Evolutionary conservation across 2,797 vertebrate species (phyloP).

Genomic region (Monodelphis domestica): DNA sequence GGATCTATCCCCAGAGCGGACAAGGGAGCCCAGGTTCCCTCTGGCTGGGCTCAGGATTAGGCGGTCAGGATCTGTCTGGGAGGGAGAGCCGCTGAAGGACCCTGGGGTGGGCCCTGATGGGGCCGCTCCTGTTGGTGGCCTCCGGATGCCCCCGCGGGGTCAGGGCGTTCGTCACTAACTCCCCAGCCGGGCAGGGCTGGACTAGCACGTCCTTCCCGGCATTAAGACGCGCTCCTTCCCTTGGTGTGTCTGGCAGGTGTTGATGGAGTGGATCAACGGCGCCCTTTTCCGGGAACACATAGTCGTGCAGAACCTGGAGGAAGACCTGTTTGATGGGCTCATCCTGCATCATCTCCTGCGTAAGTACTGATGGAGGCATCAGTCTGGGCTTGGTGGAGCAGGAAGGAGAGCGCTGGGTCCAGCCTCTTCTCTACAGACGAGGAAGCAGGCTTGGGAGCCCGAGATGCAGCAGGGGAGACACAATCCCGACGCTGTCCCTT

Average conservation of each 20-base stretch:
- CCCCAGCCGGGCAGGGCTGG: neutral
- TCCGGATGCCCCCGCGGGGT: rapidly evolving
- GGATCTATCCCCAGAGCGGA: too few species aligned
- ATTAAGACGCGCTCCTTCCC: neutral
- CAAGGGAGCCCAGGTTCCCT: too few species aligned
- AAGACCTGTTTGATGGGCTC: slow-evolving; percentile 95
- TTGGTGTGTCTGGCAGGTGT: slow-evolving; percentile 79
- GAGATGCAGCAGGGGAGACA: too few species aligned
- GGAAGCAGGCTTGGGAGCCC: too few species aligned
- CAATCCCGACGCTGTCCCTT: neutral
- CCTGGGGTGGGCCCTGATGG: neutral
- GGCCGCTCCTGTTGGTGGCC: rapidly evolving
- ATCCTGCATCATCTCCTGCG: slow-evolving; percentile 96
- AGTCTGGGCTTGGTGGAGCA: neutral
- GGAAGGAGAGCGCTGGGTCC: neutral
- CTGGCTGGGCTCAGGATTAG: too few species aligned
- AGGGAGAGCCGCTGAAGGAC: neutral
- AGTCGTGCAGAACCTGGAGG: slow-evolving; percentile 92
- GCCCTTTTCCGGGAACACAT: slow-evolving; percentile 92
- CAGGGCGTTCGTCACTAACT: rapidly evolving
- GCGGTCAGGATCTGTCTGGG: too few species aligned
- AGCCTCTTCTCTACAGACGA: neutral
- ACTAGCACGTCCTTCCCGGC: neutral
- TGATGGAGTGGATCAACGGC: slow-evolving; percentile 93
- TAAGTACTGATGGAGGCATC: slow-evolving; percentile 80